Evolutionary conservation across 2,797 vertebrate genomes (phyloP), one percentile per base, ranked within the genome.

Genomic region (Chromis chromis): DNA sequence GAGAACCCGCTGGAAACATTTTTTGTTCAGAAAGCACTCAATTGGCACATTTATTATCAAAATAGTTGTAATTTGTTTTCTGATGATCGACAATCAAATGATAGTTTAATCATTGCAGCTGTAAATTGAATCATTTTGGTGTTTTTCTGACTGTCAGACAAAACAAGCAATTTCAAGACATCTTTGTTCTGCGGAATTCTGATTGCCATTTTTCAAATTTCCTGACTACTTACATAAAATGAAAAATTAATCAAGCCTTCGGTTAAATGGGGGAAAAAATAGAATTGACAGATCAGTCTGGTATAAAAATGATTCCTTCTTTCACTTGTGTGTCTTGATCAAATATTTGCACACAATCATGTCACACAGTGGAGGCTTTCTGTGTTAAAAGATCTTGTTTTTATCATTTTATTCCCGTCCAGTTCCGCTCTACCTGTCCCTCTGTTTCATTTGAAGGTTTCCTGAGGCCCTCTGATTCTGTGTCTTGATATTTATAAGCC

Each of bases 401-500:
- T 56, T 56, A 56, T 31, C 42, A 44, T 65, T 77, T 64, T 60
- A 65, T 68, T 73, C 53, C 14, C 42, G 36, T 68, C n/a, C n/a
- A n/a, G n/a, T n/a, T n/a, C n/a, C n/a, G n/a, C 65, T 65, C 16
- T 57, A 21, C 54, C 66, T 19, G 56, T 66, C 54, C 64, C 62
- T 58, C 56, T 31, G 39, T 76, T 81, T 88, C 74, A 84, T 88
- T 76, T 78, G 61, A 52, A 75, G 74, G 49, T 74, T 81, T 80
- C 64, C 70, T 61, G 42, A 36, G 67, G 55, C 52, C 69, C 75
- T 83, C 77, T 86, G 70, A 86, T 87, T 80, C 42, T 68, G 63
- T 27, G 70, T 79, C 65, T 78, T 78, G 80, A 85, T 46, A n/a
- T 87, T 65, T 79, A 78, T 21, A 86, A 82, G 59, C 57, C 54